Percentiles rank a stretch among this genome's conserved stretches.
phyloP scores from a whole-genome alignment of 2,888 invertebrate genomes.

The Cheilosia impressa region DNA sequence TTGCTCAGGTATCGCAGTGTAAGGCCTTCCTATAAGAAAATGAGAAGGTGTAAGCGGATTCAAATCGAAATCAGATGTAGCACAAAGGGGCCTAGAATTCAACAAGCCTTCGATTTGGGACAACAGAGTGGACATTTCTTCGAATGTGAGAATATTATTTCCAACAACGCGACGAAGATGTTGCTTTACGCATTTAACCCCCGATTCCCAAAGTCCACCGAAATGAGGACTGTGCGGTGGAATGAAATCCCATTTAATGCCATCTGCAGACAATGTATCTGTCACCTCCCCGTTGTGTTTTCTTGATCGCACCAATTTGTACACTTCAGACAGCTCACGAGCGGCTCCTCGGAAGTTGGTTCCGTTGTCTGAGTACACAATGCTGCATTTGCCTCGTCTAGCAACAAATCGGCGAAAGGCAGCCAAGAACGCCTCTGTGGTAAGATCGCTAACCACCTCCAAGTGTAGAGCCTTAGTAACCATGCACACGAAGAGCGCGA shows the following conservation, averaged over 20 bases:
- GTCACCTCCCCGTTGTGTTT: conserved; percentile 13
- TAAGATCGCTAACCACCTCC: conserved; percentile 14
- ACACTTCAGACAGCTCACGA: conserved; percentile 29
- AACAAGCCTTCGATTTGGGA: conserved; percentile 63
- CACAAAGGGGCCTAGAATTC: conserved; percentile 55
- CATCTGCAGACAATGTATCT: conserved; percentile 19
- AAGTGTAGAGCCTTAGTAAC: conserved; percentile 26
- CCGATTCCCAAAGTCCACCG: too few species aligned
- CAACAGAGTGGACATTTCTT: conserved; percentile 65
- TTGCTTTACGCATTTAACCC: too few species aligned
- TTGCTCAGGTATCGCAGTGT: too few species aligned
- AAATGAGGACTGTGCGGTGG: conserved; percentile 1
- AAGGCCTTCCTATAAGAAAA: too few species aligned
- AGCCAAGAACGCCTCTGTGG: background rate
- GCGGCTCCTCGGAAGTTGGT: conserved; percentile 31
- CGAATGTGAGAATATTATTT: conserved; percentile 40
- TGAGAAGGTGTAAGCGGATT: background rate
- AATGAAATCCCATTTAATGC: background rate
- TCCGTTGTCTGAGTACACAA: conserved; percentile 37
- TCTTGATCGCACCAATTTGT: conserved; percentile 9
- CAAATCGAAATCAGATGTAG: conserved; percentile 49
- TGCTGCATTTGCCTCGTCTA: background rate
- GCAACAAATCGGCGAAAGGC: too few species aligned
- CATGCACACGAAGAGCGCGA: conserved; percentile 42
- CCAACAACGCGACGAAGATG: conserved; percentile 56